A percentile compares a stretch with the other conserved stretches of the same genome.
Conservation (phyloP, 2,113 vertebrate species). For the Antechinus flavipes region DNA sequence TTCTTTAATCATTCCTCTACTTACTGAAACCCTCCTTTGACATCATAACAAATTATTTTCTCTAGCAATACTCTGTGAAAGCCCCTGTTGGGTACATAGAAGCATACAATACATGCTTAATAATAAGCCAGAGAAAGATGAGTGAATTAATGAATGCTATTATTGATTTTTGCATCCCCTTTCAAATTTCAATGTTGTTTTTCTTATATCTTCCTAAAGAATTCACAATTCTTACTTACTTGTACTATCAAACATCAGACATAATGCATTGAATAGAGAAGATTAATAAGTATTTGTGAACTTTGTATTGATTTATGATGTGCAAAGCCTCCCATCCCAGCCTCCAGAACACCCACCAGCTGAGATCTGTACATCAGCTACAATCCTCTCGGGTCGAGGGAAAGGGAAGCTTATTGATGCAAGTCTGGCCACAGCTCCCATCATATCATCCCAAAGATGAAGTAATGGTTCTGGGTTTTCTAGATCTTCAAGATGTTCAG, state of each 20-base stretch:
- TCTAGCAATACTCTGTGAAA: background rate
- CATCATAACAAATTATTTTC: background rate
- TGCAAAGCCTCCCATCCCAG: background rate
- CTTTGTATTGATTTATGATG: background rate
- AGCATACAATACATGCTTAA: background rate
- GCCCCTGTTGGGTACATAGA: background rate
- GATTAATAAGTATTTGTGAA: background rate
- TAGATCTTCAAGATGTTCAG: conserved; percentile 69
- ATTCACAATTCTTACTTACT: background rate
- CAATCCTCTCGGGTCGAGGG: conserved; percentile 79
- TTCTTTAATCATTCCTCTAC: background rate
- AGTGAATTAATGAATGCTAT: background rate
- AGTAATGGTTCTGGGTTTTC: conserved; percentile 66
- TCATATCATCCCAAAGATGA: conserved; percentile 79
- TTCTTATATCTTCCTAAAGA: background rate
- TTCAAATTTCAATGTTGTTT: background rate
- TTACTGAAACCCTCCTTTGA: background rate
- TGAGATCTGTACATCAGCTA: conserved; percentile 81
- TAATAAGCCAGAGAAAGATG: background rate
- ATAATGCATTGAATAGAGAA: background rate
- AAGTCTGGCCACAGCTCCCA: conserved; percentile 73
- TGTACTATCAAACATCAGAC: background rate
- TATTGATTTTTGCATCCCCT: background rate
- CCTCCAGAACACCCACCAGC: conserved; percentile 53
- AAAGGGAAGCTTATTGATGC: conserved; percentile 72